Evolutionary conservation across 2,113 vertebrate species (phyloP).

Genomic region (Haemorhous mexicanus): DNA sequence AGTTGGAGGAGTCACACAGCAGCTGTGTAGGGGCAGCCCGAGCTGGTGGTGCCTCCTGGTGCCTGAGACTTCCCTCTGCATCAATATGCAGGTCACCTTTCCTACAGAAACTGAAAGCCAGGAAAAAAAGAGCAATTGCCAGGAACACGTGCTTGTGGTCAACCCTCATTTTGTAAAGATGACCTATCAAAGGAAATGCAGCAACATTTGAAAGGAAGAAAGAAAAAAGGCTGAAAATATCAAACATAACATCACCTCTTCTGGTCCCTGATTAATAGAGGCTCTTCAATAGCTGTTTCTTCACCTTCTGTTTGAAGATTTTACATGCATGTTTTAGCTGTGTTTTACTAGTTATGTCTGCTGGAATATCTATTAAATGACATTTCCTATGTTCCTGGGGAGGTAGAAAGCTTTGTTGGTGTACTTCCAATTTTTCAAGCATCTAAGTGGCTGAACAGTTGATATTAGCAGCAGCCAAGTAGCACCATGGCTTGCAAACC

Average conservation of each 20-base stretch:
- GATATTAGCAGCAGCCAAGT: not conserved
- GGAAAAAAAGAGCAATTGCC: not conserved
- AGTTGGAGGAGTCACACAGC: no score
- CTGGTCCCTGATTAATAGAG: not conserved
- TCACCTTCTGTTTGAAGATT: not conserved
- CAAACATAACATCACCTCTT: not conserved
- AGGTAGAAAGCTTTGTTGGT: not conserved
- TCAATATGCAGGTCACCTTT: not conserved
- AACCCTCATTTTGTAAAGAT: not conserved
- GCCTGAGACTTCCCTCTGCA: not conserved
- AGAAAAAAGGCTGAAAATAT: not conserved
- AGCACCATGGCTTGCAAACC: not conserved
- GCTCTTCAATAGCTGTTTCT: not conserved
- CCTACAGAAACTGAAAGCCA: not conserved
- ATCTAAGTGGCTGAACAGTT: not conserved
- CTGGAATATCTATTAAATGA: not conserved
- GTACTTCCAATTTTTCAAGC: not conserved
- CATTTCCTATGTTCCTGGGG: not conserved
- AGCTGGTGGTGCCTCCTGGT: not conserved
- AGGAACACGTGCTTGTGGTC: not conserved
- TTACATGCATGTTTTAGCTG: not conserved
- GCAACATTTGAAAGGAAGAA: not conserved
- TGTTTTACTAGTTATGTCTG: not conserved
- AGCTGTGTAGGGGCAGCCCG: not conserved
- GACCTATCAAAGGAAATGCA: not conserved